Percentiles rank a stretch among this genome's conserved stretches.
phyloP scores from a whole-genome alignment of 2,113 vertebrate species.

The Balaenoptera acutorostrata region DNA sequence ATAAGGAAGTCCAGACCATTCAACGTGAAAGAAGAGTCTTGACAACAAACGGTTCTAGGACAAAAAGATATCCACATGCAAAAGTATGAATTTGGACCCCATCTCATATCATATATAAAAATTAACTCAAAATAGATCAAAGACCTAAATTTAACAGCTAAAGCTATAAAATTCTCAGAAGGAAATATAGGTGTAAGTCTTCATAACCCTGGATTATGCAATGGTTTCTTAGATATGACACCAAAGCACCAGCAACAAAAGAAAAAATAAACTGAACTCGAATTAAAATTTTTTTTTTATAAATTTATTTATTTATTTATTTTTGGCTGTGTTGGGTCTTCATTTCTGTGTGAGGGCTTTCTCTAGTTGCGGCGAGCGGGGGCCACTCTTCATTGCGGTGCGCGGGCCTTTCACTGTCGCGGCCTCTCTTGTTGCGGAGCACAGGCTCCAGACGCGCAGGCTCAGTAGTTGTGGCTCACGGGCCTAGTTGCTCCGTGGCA shows the following conservation, averaged over 20 bases:
- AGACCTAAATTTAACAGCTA: not conserved
- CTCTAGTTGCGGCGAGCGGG: too few relatives aligned
- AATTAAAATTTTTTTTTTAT: not conserved
- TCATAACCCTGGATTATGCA: not conserved
- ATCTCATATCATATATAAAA: not conserved
- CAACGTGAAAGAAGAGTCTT: not conserved
- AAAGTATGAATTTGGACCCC: not conserved
- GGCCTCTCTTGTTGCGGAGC: too few relatives aligned
- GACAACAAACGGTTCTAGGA: not conserved
- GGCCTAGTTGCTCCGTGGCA: too few relatives aligned
- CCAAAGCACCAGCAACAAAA: not conserved
- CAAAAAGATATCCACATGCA: not conserved
- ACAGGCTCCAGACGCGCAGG: too few relatives aligned
- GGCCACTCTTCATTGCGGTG: too few relatives aligned
- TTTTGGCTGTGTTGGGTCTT: too few relatives aligned
- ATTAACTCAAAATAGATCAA: not conserved
- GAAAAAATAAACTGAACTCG: not conserved
- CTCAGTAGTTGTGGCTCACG: too few relatives aligned
- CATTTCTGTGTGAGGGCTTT: too few relatives aligned
- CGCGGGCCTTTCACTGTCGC: too few relatives aligned
- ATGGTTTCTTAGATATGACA: not conserved
- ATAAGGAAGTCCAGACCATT: not conserved
- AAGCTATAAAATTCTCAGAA: not conserved
- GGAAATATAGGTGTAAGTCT: not conserved
- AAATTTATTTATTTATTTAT: too few relatives aligned